Conservation (phyloP, 1,140 invertebrate genomes). For the Zaprionus davidi region DNA sequence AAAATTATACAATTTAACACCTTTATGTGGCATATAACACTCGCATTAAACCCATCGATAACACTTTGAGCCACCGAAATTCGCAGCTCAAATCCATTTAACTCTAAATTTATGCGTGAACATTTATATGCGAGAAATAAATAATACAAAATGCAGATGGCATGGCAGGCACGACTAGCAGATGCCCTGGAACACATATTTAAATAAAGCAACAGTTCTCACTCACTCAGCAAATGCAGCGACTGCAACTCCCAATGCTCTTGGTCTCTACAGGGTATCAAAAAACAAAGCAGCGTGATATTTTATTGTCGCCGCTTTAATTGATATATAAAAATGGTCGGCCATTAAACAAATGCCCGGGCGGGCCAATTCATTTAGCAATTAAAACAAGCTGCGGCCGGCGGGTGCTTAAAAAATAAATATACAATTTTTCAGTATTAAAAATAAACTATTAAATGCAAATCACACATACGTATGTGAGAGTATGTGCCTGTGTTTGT, state of each 20-base stretch:
- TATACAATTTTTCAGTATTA: constrained; percentile 37
- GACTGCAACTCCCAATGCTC: too few species aligned
- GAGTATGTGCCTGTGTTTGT: constrained; percentile 14
- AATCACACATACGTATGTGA: constrained; percentile 25
- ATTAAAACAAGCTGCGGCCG: constrained; percentile 74
- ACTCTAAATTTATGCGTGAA: constrained; percentile 55
- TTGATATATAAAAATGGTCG: constrained; percentile 77
- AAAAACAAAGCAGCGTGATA: constrained; percentile 25
- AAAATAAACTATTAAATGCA: constrained; percentile 74
- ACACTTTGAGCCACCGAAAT: constrained; percentile 31
- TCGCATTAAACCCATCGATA: constrained; percentile 30
- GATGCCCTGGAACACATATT: not conserved
- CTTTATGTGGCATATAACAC: constrained; percentile 23
- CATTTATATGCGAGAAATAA: constrained; percentile 51
- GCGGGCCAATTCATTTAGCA: constrained; percentile 72
- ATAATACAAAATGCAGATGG: constrained; percentile 5
- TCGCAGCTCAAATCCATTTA: constrained; percentile 41
- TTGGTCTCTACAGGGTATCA: constrained; percentile 4
- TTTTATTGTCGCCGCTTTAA: constrained; percentile 71
- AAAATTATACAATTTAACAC: constrained; percentile 22
- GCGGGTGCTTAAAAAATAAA: constrained; percentile 37
- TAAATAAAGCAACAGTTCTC: not conserved
- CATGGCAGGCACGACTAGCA: not conserved
- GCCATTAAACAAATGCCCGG: constrained; percentile 69
- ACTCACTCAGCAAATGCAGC: too few species aligned